phyloP scores from a whole-genome alignment of 2,797 vertebrate genomes.

The Balearica regulorum region DNA sequence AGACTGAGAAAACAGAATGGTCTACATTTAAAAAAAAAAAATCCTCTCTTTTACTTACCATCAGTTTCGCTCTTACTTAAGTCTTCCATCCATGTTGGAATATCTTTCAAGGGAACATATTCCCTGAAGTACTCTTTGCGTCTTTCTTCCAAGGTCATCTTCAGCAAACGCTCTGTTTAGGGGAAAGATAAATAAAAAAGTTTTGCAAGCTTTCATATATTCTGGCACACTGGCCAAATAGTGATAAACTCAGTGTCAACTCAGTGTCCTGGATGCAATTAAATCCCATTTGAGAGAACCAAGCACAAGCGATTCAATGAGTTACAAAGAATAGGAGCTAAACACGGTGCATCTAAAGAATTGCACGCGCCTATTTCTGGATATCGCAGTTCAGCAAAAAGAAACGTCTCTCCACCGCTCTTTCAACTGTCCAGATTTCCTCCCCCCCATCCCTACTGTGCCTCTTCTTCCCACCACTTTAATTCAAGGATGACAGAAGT shows the following conservation, averaged over 20 bases:
- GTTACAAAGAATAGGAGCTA: not conserved
- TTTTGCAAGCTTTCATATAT: not conserved
- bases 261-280: not conserved
- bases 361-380: not conserved
- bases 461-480: not conserved
- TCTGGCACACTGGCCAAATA: not conserved
- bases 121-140: conserved; percentile 88
- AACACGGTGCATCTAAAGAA: not conserved
- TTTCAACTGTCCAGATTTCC: not conserved
- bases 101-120: conserved; percentile 82
- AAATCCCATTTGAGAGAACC: not conserved
- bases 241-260: not conserved
- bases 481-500: not conserved
- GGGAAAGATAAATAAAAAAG: not conserved
- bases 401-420: not conserved
- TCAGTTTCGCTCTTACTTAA: conserved; percentile 74
- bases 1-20: not conserved
- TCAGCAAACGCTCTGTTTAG: conserved; percentile 86
- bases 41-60: conserved; percentile 62
- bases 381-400: not conserved
- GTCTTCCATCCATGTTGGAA: conserved; percentile 85
- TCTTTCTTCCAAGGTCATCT: conserved; percentile 87
- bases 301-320: not conserved
- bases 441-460: not conserved
- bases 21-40: not conserved